Evolutionary conservation across 2,797 vertebrate genomes (phyloP).

Genomic region (Acanthis flammea): DNA sequence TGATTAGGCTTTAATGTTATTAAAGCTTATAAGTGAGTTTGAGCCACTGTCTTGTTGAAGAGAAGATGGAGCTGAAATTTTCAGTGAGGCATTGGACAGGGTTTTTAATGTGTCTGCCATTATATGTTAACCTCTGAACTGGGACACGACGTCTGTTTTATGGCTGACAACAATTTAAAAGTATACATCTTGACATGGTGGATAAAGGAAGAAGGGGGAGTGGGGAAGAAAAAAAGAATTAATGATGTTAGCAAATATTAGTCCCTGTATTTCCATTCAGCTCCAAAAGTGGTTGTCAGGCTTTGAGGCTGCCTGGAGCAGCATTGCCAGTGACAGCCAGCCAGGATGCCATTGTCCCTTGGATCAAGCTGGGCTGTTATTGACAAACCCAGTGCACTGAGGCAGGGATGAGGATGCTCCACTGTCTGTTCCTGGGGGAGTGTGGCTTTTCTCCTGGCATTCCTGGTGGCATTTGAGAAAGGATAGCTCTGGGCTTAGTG

Average conservation of each 20-base stretch:
- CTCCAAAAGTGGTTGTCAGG: slow-evolving; percentile 59
- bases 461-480: slow-evolving; percentile 4
- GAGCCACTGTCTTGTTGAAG: slow-evolving; percentile 60
- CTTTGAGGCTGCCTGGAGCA: slow-evolving; percentile 14
- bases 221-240: slow-evolving; percentile 63
- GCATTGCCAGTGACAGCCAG: slow-evolving; percentile 64
- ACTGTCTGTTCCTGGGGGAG: neutral
- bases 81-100: slow-evolving; percentile 51
- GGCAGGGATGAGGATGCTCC: neutral
- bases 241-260: slow-evolving; percentile 86
- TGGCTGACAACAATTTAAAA: slow-evolving; percentile 62
- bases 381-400: slow-evolving; percentile 19
- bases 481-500: neutral
- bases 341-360: neutral
- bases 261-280: slow-evolving; percentile 63
- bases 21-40: slow-evolving; percentile 65
- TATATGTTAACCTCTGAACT: slow-evolving; percentile 69
- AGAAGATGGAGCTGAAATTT: slow-evolving; percentile 64
- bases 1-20: slow-evolving; percentile 53
- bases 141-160: slow-evolving; percentile 69
- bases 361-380: neutral
- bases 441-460: neutral
- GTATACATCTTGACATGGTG: slow-evolving; percentile 61
- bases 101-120: slow-evolving; percentile 79
- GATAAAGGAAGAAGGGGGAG: slow-evolving; percentile 69